phyloP scores from a whole-genome alignment of 2,888 invertebrate species.

The Helobdella robusta region DNA sequence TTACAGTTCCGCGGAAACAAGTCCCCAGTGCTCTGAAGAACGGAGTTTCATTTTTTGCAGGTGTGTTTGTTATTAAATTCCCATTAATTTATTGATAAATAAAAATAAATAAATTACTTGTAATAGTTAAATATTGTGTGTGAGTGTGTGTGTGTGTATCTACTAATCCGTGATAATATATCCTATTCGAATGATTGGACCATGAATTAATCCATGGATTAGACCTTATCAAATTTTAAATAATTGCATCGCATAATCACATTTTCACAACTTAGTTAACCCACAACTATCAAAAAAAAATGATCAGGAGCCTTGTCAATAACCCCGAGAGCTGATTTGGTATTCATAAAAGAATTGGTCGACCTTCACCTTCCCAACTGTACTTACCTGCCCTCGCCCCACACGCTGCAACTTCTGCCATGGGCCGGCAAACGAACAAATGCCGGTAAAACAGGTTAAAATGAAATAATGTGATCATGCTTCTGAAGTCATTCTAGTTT shows the following conservation, averaged over 20 bases:
- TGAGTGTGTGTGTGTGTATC: neutral
- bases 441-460: no score
- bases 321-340: neutral
- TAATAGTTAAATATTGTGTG: neutral
- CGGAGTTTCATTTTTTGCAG: constrained; percentile 25
- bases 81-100: neutral
- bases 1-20: constrained; percentile 24
- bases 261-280: neutral
- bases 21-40: constrained; percentile 11
- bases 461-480: no score
- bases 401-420: constrained; percentile 24
- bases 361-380: constrained; percentile 10
- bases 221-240: neutral
- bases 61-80: neutral
- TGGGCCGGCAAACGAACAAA: constrained; percentile 24
- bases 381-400: neutral
- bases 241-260: neutral
- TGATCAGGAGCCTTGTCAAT: constrained; percentile 6
- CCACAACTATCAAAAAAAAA: no score
- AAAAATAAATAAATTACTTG: neutral
- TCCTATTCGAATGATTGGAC: no score
- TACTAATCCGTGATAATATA: no score
- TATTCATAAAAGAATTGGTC: neutral
- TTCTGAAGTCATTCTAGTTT: no score
- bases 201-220: neutral